phyloP scores from a whole-genome alignment of 1,140 invertebrate species.

The Trachymyrmex cornetzi region DNA sequence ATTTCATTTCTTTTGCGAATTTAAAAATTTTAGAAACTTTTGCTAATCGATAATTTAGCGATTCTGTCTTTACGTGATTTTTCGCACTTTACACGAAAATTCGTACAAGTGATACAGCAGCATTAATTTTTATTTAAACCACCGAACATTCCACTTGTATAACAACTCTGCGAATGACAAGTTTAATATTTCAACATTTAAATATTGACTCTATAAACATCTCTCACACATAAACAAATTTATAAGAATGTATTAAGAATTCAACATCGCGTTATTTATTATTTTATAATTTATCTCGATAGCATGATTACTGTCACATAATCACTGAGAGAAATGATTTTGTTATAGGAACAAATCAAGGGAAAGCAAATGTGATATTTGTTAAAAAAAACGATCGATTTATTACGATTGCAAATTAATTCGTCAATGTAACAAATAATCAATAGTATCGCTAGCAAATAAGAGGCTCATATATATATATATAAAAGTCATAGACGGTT shows the following conservation, averaged over 20 bases:
- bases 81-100: not conserved
- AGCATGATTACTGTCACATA: not conserved
- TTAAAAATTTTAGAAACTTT: not conserved
- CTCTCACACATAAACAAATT: not conserved
- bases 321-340: too few relatives aligned
- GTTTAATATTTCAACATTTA: conserved; percentile 4
- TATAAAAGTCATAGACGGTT: too few relatives aligned
- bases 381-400: too few relatives aligned
- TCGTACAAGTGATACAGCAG: not conserved
- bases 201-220: conserved; percentile 34
- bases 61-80: conserved; percentile 3
- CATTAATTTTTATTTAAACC: too few relatives aligned
- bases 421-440: too few relatives aligned
- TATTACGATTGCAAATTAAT: too few relatives aligned
- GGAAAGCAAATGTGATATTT: too few relatives aligned
- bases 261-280: not conserved
- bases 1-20: conserved; percentile 4
- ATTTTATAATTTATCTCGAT: not conserved
- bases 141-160: too few relatives aligned
- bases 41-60: not conserved
- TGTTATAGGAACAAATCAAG: too few relatives aligned
- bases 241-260: not conserved
- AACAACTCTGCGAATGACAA: not conserved
- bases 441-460: too few relatives aligned
- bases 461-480: too few relatives aligned